phyloP scores from a whole-genome alignment of 2,888 invertebrate species.

The Drymonia ruficornis region DNA sequence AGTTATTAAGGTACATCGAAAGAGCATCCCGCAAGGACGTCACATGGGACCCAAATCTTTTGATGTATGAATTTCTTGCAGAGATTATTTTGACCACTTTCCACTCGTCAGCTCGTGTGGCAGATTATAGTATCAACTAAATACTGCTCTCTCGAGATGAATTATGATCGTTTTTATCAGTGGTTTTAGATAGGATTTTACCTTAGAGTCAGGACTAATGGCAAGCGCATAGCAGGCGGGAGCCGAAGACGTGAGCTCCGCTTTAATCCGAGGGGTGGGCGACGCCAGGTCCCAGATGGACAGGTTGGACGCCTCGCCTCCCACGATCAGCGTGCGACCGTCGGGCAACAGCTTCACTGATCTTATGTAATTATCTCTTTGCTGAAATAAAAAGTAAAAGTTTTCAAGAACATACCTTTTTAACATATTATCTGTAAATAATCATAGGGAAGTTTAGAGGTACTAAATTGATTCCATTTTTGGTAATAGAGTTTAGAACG shows the following conservation, averaged over 20 bases:
- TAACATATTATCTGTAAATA: background rate
- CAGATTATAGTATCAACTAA: background rate
- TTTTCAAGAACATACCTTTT: constrained; percentile 7
- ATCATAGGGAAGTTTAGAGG: background rate
- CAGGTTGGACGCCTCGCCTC: constrained; percentile 97
- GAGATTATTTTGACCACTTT: background rate
- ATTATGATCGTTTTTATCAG: background rate
- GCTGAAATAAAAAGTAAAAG: constrained; percentile 75
- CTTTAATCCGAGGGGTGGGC: constrained; percentile 95
- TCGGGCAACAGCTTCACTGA: constrained; percentile 97
- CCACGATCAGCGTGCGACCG: constrained; percentile 96
- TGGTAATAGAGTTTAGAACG: too few species aligned
- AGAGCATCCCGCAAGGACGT: background rate
- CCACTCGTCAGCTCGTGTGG: background rate
- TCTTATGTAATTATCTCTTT: constrained; percentile 97
- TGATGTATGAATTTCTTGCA: background rate
- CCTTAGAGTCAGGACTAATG: constrained; percentile 97
- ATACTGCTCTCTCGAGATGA: background rate
- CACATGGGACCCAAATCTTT: background rate
- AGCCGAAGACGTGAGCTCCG: constrained; percentile 96
- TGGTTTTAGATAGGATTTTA: constrained; percentile 34
- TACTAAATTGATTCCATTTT: too few species aligned
- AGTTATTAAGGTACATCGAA: too few species aligned
- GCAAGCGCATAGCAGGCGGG: constrained; percentile 99
- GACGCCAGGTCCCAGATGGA: constrained; percentile 98